Percentiles rank a stretch among this genome's conserved stretches.
Evolutionary conservation across 2,888 invertebrate species (phyloP).

Genomic region (Acrocera orbiculus): DNA sequence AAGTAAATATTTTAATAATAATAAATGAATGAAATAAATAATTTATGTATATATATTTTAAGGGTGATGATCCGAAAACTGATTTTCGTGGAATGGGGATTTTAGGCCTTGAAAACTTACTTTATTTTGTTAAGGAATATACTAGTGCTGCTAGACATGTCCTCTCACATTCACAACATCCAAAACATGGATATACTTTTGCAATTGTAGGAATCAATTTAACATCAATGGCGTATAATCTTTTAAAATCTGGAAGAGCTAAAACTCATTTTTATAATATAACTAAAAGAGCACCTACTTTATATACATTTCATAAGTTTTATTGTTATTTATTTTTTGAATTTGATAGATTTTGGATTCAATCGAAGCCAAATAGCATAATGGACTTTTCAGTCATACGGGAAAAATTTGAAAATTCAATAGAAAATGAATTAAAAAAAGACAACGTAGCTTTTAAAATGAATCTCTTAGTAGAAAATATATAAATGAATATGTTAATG

Average conservation of each 20-base stretch:
- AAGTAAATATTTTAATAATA: slow-evolving; percentile 31
- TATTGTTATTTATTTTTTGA: slow-evolving; percentile 88
- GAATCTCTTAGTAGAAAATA: slow-evolving; percentile 57
- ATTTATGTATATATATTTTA: slow-evolving; percentile 13
- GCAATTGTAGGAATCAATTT: slow-evolving; percentile 91
- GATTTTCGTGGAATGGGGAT: slow-evolving; percentile 98
- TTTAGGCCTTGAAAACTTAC: slow-evolving; percentile 77
- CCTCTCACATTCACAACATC: slow-evolving; percentile 74
- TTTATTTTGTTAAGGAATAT: slow-evolving; percentile 73
- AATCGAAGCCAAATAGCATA: slow-evolving; percentile 76
- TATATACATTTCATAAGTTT: slow-evolving; percentile 75
- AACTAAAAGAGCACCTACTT: slow-evolving; percentile 43
- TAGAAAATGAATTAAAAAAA: slow-evolving; percentile 48
- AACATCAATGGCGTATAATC: slow-evolving; percentile 72
- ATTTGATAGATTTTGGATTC: slow-evolving; percentile 89
- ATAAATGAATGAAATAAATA: background rate
- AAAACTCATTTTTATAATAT: slow-evolving; percentile 85
- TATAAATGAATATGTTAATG: slow-evolving; percentile 28
- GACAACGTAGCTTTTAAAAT: slow-evolving; percentile 58
- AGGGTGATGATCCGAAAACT: slow-evolving; percentile 93
- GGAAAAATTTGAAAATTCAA: slow-evolving; percentile 63
- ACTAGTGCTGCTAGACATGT: slow-evolving; percentile 63
- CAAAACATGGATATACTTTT: slow-evolving; percentile 72
- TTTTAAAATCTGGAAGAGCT: slow-evolving; percentile 63
- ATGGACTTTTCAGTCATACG: slow-evolving; percentile 90